Base-by-base conservation (phyloP, 2,797 vertebrate species). In the Naso thynnoides region DNA sequence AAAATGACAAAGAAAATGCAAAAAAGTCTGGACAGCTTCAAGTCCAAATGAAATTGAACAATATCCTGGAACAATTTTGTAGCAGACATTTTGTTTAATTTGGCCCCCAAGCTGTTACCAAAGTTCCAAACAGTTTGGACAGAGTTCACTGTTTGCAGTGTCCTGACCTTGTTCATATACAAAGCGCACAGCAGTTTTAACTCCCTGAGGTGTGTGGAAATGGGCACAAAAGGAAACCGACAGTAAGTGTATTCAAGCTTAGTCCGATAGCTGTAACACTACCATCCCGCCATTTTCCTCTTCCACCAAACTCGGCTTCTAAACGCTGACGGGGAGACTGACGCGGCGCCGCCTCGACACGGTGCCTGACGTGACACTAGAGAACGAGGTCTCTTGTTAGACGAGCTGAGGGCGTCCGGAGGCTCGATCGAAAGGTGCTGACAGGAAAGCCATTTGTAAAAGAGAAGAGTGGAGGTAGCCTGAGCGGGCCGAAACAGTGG, bases 331-430 rank as follows among this genome's bases (percentile, higher is more conserved):
- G 6, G 45, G 41, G 24, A 59, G 65, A 82, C 45, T 70, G 82
- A 85, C 73, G 52, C 14, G 13, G 21, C 2, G 44, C 69, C 53
- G 38, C 78, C 61, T 61, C 24, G 1, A 75, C 59, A 52, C 64
- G 3, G 50, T 58, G 13, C 42, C 19, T 26, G 3, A 45, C 13
- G 26, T 85, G 84, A 88, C 83, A 85, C 66, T 76, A 56, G 23
- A 64, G 77, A 84, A 86, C 83, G 64, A 80, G 81, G 79, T 72
- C 70, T 66, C 69, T 58, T 83, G 88, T 91, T 75, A 79, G 83
- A 41, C 15, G 59, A 83, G 77, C 45, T 38, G 21, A 60, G 57
- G 80, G 68, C 44, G 33, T 76, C 79, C 26, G n/a, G 75, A 65
- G 76, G 53, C 88, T 86, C 79, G 64, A 76, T 86, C 55, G 65